Percentiles rank a stretch among this genome's conserved stretches.
These are phyloP conservation scores for Apoda limacodes DNA, from an alignment of 2,888 invertebrate species.

Conservation along the genomic window DNA sequence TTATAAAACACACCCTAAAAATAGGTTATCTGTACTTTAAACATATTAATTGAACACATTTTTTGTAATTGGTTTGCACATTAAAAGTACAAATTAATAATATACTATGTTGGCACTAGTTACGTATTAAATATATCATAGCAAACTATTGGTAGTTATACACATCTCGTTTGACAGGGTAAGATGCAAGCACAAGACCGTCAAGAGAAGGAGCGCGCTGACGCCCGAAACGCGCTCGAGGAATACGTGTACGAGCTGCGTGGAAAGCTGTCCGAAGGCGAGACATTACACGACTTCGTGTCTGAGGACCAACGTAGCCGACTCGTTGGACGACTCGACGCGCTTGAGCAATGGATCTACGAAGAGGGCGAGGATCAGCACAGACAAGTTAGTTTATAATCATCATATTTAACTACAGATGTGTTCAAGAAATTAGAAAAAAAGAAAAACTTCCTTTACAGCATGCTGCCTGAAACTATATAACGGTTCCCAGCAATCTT, in stretches of 20 bases:
- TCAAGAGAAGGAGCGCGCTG: slow-evolving; percentile 94
- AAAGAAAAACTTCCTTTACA: too few relatives aligned
- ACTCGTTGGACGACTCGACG: slow-evolving; percentile 77
- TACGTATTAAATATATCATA: neutral
- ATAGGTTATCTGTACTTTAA: too few relatives aligned
- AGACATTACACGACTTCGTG: slow-evolving; percentile 80
- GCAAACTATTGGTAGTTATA: too few relatives aligned
- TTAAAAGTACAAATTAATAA: too few relatives aligned
- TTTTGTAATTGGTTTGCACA: too few relatives aligned
- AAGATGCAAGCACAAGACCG: slow-evolving; percentile 88
- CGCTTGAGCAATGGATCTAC: slow-evolving; percentile 97
- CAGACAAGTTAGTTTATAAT: slow-evolving; percentile 51
- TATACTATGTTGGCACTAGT: neutral
- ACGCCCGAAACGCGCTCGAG: slow-evolving; percentile 96
- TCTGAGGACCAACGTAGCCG: slow-evolving; percentile 75
- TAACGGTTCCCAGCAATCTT: too few relatives aligned
- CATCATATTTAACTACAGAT: too few relatives aligned
- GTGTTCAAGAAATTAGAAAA: too few relatives aligned
- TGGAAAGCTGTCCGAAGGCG: slow-evolving; percentile 84
- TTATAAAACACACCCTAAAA: too few relatives aligned
- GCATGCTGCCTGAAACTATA: too few relatives aligned
- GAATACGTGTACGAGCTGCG: slow-evolving; percentile 98
- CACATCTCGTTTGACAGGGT: slow-evolving; percentile 51
- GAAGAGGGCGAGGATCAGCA: slow-evolving; percentile 95
- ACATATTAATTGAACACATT: too few relatives aligned